These are phyloP conservation scores for Amphilophus citrinellus DNA, from an alignment of 2,113 vertebrate species.

Conservation along the genomic window DNA sequence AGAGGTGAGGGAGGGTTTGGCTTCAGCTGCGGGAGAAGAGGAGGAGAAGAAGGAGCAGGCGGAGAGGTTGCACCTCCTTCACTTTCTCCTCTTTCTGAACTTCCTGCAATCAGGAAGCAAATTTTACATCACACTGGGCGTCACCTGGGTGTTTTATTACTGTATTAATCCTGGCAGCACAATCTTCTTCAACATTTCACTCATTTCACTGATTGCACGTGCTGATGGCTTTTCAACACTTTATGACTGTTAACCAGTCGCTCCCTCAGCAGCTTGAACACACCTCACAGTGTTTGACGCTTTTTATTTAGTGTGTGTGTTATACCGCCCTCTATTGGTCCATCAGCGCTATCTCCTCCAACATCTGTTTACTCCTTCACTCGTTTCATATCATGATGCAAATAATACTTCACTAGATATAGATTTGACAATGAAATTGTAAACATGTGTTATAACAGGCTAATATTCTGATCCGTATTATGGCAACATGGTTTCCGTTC, in stretches of 20 bases:
- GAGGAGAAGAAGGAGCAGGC: neutral
- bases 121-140: neutral
- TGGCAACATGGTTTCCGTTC: too few species aligned
- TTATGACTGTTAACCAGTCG: neutral
- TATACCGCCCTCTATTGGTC: constrained; percentile 53
- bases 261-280: neutral
- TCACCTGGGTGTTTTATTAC: neutral
- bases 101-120: neutral
- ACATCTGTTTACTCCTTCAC: neutral
- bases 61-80: constrained; percentile 34
- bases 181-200: neutral
- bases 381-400: neutral
- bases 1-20: constrained; percentile 49
- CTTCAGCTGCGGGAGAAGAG: neutral
- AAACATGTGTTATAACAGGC: neutral
- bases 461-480: too few species aligned
- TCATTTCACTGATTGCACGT: neutral
- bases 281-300: neutral
- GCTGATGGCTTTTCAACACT: neutral
- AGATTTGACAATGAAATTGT: neutral
- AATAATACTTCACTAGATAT: neutral
- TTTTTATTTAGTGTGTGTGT: neutral
- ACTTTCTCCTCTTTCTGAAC: constrained; percentile 40
- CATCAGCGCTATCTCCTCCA: neutral
- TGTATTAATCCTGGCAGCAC: neutral